Evolutionary conservation across 2,797 vertebrate genomes (phyloP).

Genomic region (Sebastes iracundus): DNA sequence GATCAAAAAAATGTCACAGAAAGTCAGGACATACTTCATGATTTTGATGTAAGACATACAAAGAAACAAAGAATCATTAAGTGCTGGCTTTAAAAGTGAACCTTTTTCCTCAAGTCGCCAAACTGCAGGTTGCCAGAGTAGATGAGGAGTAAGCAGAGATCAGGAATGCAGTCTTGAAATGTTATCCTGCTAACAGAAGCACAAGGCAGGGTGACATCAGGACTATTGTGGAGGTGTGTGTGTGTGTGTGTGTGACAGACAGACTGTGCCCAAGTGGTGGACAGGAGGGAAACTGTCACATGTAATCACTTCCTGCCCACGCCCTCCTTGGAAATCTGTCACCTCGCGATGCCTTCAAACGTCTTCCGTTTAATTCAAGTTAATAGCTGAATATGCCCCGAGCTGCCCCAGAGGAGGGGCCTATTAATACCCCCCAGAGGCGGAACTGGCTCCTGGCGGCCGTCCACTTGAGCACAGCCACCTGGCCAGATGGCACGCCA

Average conservation of each 20-base stretch:
- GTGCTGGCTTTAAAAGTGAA: not conserved
- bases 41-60: slow-evolving; percentile 9
- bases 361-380: slow-evolving; percentile 59
- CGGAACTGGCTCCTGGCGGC: slow-evolving; percentile 34
- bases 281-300: slow-evolving; percentile 42
- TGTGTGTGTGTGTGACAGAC: not conserved
- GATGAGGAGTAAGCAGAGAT: slow-evolving; percentile 45
- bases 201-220: slow-evolving; percentile 48
- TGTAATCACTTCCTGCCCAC: slow-evolving; percentile 68
- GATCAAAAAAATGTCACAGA: not conserved
- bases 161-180: slow-evolving; percentile 71
- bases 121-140: slow-evolving; percentile 40
- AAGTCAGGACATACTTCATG: not conserved
- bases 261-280: not conserved
- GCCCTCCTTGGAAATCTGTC: slow-evolving; percentile 68
- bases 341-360: slow-evolving; percentile 57
- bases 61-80: not conserved
- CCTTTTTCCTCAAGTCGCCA: slow-evolving; percentile 4
- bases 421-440: slow-evolving; percentile 49
- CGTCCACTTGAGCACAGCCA: slow-evolving; percentile 58
- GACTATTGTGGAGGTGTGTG: slow-evolving; percentile 24
- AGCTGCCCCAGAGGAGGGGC: not conserved
- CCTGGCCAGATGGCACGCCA: slow-evolving; percentile 40
- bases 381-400: slow-evolving; percentile 30
- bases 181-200: slow-evolving; percentile 65